Percentiles rank a stretch among this genome's conserved stretches.
Evolutionary conservation across 2,797 vertebrate species (phyloP).

Genomic region (Lacerta agilis): DNA sequence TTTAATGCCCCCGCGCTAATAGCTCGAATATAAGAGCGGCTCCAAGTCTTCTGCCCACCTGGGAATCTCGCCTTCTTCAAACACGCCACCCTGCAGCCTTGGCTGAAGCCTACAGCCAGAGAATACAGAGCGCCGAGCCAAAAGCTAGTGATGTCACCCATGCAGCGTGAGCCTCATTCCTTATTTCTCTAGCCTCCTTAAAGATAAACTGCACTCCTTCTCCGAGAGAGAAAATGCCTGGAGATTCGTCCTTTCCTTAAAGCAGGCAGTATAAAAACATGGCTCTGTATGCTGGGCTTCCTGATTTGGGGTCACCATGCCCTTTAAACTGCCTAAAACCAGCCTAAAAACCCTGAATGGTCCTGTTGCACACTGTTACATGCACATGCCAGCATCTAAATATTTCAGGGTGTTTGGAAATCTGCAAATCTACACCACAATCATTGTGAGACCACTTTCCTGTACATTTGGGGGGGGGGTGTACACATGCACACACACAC

Average conservation of each 20-base stretch:
- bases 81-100: slow-evolving; percentile 81
- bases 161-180: slow-evolving; percentile 88
- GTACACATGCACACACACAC: neutral
- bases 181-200: slow-evolving; percentile 89
- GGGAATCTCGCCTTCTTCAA: slow-evolving; percentile 75
- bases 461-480: no score
- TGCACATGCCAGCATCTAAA: neutral
- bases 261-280: slow-evolving; percentile 48
- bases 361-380: neutral
- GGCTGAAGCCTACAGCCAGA: slow-evolving; percentile 79
- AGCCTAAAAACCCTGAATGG: neutral
- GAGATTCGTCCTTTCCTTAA: slow-evolving; percentile 59
- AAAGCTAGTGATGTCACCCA: slow-evolving; percentile 91
- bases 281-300: slow-evolving; percentile 42
- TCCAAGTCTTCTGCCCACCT: slow-evolving; percentile 68
- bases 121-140: slow-evolving; percentile 79
- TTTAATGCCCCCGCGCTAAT: neutral
- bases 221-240: slow-evolving; percentile 57
- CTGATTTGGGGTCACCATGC: neutral
- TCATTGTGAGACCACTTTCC: neutral
- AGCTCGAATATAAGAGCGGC: slow-evolving; percentile 65
- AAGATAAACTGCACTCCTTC: slow-evolving; percentile 84
- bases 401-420: neutral
- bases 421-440: neutral
- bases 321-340: neutral